Conservation (phyloP, 1,140 invertebrate species). For the Holcopasites calliopsidis region DNA sequence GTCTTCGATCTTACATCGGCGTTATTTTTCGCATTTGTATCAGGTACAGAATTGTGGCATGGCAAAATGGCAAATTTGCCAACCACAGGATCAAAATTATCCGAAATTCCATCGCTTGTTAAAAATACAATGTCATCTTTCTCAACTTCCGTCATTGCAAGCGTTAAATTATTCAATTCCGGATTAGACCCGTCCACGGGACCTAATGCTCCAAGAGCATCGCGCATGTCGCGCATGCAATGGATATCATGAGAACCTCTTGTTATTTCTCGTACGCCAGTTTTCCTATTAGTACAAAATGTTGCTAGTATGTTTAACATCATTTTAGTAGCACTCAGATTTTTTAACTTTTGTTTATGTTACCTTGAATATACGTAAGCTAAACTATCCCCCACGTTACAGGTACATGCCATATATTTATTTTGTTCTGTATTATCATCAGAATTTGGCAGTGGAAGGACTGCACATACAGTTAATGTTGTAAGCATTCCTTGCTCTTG, state of each 20-base stretch:
- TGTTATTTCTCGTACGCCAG: conserved; percentile 74
- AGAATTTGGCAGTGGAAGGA: conserved; percentile 82
- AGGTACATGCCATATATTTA: conserved; percentile 91
- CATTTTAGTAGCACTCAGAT: not conserved
- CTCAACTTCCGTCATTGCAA: conserved; percentile 92
- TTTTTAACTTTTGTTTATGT: conserved; percentile 23
- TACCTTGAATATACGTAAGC: conserved; percentile 91
- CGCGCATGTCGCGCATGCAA: conserved; percentile 93
- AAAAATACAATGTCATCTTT: conserved; percentile 93
- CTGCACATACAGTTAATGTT: conserved; percentile 89
- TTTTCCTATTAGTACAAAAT: conserved; percentile 57
- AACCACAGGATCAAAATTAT: conserved; percentile 97
- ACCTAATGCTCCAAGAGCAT: conserved; percentile 93
- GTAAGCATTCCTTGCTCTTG: conserved; percentile 93
- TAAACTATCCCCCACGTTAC: conserved; percentile 94
- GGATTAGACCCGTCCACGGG: conserved; percentile 94
- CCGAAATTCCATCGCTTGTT: conserved; percentile 95
- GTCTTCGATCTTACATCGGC: conserved; percentile 77
- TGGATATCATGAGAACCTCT: conserved; percentile 93
- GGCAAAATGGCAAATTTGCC: conserved; percentile 91
- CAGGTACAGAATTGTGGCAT: conserved; percentile 61
- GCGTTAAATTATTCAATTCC: conserved; percentile 94
- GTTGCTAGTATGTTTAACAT: not conserved
- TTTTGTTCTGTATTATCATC: conserved; percentile 69
- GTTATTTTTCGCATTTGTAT: conserved; percentile 55